Evolutionary conservation across 2,888 invertebrate genomes (phyloP).

Genomic region (Saturnia japonica): DNA sequence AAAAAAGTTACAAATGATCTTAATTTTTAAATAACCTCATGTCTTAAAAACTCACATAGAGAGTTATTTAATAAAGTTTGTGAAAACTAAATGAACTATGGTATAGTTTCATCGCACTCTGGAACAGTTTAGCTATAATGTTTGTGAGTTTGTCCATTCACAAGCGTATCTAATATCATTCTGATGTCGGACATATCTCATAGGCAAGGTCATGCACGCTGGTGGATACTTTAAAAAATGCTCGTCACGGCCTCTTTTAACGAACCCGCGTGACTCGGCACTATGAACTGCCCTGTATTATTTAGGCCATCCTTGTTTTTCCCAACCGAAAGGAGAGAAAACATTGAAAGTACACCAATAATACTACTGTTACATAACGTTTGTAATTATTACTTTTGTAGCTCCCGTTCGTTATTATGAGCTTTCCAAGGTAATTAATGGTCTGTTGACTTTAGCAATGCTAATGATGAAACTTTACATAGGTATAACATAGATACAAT

Average conservation of each 20-base stretch:
- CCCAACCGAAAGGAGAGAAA: conserved; percentile 14
- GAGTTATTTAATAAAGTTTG: no score
- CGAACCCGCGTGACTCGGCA: conserved; percentile 39
- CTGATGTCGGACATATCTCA: conserved; percentile 22
- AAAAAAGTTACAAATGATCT: no score
- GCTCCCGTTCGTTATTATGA: conserved; percentile 15
- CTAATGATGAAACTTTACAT: neutral
- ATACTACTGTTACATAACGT: conserved; percentile 8
- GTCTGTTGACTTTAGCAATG: neutral
- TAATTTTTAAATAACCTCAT: no score
- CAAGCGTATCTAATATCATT: conserved; percentile 14
- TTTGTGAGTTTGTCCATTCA: neutral
- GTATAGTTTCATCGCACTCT: neutral
- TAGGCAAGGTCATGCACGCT: conserved; percentile 27
- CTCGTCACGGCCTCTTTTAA: conserved; percentile 32
- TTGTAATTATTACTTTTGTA: conserved; percentile 7
- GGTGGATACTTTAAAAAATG: conserved; percentile 16
- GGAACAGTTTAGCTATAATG: neutral
- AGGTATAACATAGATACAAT: neutral
- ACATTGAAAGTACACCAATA: conserved; percentile 19
- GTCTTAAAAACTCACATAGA: no score
- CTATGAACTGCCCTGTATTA: conserved; percentile 43
- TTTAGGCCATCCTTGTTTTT: conserved; percentile 44
- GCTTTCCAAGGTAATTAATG: conserved; percentile 18
- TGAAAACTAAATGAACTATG: neutral